Evolutionary conservation across 2,888 invertebrate species (phyloP).

Genomic region (Thereva nobilitata): DNA sequence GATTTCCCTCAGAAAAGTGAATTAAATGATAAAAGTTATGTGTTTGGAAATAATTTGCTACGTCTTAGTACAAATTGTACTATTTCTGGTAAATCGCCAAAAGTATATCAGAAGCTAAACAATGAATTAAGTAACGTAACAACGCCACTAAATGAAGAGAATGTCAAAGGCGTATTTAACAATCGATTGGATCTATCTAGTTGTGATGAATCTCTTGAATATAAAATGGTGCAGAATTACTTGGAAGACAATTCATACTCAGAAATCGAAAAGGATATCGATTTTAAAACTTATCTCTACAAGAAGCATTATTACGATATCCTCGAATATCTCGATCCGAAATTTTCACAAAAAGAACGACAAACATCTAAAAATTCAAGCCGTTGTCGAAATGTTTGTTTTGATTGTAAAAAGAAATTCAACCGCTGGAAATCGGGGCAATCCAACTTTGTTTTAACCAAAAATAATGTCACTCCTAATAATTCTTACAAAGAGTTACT

Average conservation of each 20-base stretch:
- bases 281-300: conserved; percentile 55
- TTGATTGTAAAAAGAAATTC: conserved; percentile 25
- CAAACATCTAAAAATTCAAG: not conserved
- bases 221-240: conserved; percentile 55
- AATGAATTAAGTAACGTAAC: conserved; percentile 44
- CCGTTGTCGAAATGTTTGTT: not conserved
- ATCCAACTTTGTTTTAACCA: conserved; percentile 33
- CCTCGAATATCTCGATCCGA: conserved; percentile 52
- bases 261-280: conserved; percentile 55
- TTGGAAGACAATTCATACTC: conserved; percentile 57
- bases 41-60: conserved; percentile 52
- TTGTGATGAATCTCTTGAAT: conserved; percentile 55
- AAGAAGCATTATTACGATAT: conserved; percentile 56
- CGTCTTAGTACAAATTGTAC: conserved; percentile 52
- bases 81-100: conserved; percentile 53
- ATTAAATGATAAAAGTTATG: conserved; percentile 47
- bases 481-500: conserved; percentile 50
- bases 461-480: conserved; percentile 11
- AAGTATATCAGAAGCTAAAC: conserved; percentile 38
- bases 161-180: conserved; percentile 51
- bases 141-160: conserved; percentile 49
- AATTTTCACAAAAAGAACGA: conserved; percentile 40
- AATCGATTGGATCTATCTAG: conserved; percentile 53
- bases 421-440: conserved; percentile 25
- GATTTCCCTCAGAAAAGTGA: conserved; percentile 51